Evolutionary conservation across 2,113 vertebrate species (phyloP).

Genomic region (Petrocephalus zakoni): DNA sequence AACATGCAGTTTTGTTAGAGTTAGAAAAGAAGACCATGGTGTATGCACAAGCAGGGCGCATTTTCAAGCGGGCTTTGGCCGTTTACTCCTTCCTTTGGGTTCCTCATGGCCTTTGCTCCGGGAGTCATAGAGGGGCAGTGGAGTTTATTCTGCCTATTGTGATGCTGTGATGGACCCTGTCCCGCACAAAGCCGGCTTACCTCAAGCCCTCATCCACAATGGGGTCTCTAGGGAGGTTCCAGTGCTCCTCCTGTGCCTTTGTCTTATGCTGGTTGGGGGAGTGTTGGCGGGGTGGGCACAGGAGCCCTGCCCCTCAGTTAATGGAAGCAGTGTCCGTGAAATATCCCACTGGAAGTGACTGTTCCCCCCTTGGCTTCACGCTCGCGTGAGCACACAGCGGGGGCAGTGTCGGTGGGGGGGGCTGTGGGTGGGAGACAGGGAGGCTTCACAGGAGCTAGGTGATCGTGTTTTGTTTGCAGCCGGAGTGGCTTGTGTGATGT

Average conservation of each 20-base stretch:
- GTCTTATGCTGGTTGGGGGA: background rate
- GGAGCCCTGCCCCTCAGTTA: slow-evolving; percentile 39
- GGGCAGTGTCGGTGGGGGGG: slow-evolving; percentile 3
- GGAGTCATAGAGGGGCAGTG: background rate
- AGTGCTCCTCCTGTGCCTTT: background rate
- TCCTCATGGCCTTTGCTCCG: background rate
- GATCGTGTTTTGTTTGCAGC: slow-evolving; percentile 20
- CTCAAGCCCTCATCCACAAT: background rate
- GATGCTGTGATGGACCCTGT: background rate
- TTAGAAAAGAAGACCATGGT: background rate
- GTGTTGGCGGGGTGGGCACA: background rate
- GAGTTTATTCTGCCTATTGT: slow-evolving; percentile 4
- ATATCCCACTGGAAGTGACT: slow-evolving; percentile 46
- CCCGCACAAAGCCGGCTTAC: slow-evolving; percentile 8
- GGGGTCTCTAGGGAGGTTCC: background rate
- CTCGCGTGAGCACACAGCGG: slow-evolving; percentile 57
- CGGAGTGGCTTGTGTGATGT: background rate
- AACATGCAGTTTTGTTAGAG: background rate
- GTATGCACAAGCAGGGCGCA: background rate
- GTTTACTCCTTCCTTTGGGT: background rate
- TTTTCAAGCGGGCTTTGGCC: background rate
- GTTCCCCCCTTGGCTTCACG: slow-evolving; percentile 45
- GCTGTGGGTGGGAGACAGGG: background rate
- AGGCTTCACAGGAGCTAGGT: slow-evolving; percentile 9
- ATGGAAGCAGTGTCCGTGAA: slow-evolving; percentile 41